Evolutionary conservation across 2,113 vertebrate species (phyloP).

Genomic region (Apteryx mantelli): DNA sequence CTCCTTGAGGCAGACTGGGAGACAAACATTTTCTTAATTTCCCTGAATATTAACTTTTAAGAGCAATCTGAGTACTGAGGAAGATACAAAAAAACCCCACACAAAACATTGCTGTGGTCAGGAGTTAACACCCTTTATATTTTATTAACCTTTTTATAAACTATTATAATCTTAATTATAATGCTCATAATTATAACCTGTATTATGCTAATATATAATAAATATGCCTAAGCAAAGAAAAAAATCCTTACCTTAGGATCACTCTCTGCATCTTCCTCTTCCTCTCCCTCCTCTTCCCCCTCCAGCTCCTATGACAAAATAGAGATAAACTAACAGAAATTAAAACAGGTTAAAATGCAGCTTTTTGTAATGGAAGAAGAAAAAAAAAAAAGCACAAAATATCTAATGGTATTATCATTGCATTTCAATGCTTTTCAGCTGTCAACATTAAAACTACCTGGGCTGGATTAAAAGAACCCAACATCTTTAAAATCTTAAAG

Average conservation of each 20-base stretch:
- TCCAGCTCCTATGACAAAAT: conserved; percentile 87
- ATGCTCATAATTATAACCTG: not conserved
- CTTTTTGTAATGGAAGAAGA: conserved; percentile 31
- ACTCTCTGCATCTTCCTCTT: conserved; percentile 88
- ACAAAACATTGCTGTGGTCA: not conserved
- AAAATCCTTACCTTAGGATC: conserved; percentile 84
- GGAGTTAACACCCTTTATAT: not conserved
- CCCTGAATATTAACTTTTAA: not conserved
- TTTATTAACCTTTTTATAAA: not conserved
- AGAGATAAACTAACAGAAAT: conserved; percentile 57
- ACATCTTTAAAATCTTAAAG: not conserved
- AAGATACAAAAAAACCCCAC: not conserved
- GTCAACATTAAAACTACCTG: not conserved
- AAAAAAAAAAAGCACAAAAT: not conserved
- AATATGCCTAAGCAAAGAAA: not conserved
- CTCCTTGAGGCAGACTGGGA: not conserved
- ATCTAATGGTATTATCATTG: not conserved
- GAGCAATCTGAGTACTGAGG: not conserved
- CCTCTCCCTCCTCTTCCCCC: conserved; percentile 91
- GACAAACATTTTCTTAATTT: not conserved
- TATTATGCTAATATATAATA: not conserved
- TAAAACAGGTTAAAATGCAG: conserved; percentile 64
- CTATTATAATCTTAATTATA: not conserved
- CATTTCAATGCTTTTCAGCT: not conserved
- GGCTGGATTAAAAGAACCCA: conserved; percentile 1